Evolutionary conservation across 2,113 vertebrate species (phyloP), one percentile per base, ranked within the genome.

Genomic region (Embiotoca jacksoni): DNA sequence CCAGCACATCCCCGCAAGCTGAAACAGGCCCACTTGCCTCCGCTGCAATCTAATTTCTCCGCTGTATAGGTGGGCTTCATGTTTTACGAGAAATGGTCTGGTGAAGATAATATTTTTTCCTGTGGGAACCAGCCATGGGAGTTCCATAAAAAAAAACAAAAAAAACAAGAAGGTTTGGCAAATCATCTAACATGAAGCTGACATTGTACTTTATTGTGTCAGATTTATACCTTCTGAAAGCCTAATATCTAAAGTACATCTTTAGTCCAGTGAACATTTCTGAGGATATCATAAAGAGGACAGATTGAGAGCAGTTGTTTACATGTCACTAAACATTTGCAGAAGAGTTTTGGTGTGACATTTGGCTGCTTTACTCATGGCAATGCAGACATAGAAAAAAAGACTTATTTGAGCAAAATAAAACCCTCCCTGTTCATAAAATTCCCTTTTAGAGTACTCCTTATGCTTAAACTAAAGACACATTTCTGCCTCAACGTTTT

Each of bases 11-110:
- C 13, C 15, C 31, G 35, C 1, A 30, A 41, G 66, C 59, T 71
- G 47, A 57, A 76, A 49, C 50, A 53, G 47, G 33, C 23, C 3
- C 30, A 9, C 50, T 31, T 62, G 49, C 55, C 54, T 9, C 59
- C 4, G 6, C 41, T 2, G 35, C 44, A 65, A 71, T 72, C 59
- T 66, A 35, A 31, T 77, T 80, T 82, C 64, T 55, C 49, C 53
- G 67, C 55, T 32, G 58, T 30, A 41, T 60, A 62, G 77, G 60
- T 60, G 53, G 73, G 36, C 67, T 72, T 61, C 16, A 70, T 59
- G 23, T 75, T 56, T 63, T 36, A 68, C 66, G 67, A 41, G 31
- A 35, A 49, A 35, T 36, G 14, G 49, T 33, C 16, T 2, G 1
- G 7, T 39, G 47, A 60, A 77, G 23, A 60, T 50, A 33, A 16